Conservation (phyloP, 2,888 invertebrate genomes). For the Agriopis aurantiaria region DNA sequence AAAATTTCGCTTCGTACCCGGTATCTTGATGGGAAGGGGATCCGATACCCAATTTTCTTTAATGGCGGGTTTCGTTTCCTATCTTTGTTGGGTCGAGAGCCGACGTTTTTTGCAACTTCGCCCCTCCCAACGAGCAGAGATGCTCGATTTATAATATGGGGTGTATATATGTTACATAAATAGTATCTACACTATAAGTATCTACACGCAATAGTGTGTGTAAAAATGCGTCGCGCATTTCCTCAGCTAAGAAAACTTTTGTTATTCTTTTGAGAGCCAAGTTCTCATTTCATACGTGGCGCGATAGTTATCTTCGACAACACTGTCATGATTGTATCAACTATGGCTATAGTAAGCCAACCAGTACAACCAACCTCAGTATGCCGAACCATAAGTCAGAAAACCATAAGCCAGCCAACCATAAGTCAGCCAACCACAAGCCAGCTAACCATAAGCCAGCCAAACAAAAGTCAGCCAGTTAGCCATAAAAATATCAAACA, state of each 20-base stretch:
- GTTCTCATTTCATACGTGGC: too few species aligned
- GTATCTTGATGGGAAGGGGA: constrained; percentile 61
- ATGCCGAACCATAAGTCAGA: too few species aligned
- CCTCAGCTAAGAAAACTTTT: too few species aligned
- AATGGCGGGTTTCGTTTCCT: constrained; percentile 82
- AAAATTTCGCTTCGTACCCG: constrained; percentile 61
- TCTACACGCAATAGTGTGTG: neutral
- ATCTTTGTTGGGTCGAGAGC: constrained; percentile 78
- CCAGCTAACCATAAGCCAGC: too few species aligned
- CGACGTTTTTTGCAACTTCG: constrained; percentile 78
- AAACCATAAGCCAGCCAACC: too few species aligned
- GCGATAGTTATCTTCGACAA: neutral
- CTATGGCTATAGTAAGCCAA: too few species aligned
- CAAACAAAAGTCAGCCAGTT: too few species aligned
- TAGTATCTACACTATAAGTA: neutral
- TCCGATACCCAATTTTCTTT: constrained; percentile 80
- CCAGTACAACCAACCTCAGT: too few species aligned
- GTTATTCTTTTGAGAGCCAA: too few species aligned
- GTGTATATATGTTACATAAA: constrained; percentile 51
- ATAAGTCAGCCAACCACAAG: too few species aligned
- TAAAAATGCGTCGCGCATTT: neutral
- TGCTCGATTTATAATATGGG: constrained; percentile 66
- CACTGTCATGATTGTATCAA: too few species aligned
- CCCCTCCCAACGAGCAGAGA: constrained; percentile 68
- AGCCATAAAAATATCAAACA: too few species aligned